Conservation (phyloP, 1,140 invertebrate genomes). For the Drosophila suzukii region DNA sequence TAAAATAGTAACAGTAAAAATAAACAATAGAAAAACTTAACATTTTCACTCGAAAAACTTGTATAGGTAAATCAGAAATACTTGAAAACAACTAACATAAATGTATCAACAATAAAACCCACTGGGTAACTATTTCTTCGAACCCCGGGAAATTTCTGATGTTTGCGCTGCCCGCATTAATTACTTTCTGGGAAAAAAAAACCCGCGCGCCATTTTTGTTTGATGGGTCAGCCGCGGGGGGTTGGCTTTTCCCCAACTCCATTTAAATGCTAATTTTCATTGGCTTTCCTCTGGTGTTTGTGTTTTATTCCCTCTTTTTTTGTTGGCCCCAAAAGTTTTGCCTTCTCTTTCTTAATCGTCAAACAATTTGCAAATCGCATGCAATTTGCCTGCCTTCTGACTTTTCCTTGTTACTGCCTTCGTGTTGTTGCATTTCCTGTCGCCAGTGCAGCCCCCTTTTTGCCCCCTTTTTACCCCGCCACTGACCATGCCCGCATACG, state of each 20-base stretch:
- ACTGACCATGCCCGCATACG: constrained; percentile 33
- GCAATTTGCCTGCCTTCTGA: constrained; percentile 57
- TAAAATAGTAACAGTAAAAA: too few relatives aligned
- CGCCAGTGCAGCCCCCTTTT: constrained; percentile 21
- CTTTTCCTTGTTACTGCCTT: constrained; percentile 40
- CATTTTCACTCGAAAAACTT: too few relatives aligned
- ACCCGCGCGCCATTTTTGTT: constrained; percentile 67
- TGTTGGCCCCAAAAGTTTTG: constrained; percentile 45
- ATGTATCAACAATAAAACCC: neutral
- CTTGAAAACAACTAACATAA: too few relatives aligned
- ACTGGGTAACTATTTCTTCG: constrained; percentile 1
- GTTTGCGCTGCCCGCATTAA: constrained; percentile 44
- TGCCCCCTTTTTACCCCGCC: neutral
- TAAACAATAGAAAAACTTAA: too few relatives aligned
- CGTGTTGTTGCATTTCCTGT: constrained; percentile 69
- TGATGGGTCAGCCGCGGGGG: neutral
- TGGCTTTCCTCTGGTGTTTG: constrained; percentile 14
- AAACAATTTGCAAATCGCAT: constrained; percentile 78
- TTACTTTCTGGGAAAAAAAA: constrained; percentile 72
- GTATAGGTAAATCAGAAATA: too few relatives aligned
- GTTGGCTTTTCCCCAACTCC: constrained; percentile 7
- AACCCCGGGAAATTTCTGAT: neutral
- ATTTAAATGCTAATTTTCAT: constrained; percentile 58
- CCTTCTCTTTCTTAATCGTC: constrained; percentile 79
- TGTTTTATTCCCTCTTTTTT: neutral